Evolutionary conservation across 2,888 invertebrate species (phyloP).

Genomic region (Pollenia griseotomentosa): DNA sequence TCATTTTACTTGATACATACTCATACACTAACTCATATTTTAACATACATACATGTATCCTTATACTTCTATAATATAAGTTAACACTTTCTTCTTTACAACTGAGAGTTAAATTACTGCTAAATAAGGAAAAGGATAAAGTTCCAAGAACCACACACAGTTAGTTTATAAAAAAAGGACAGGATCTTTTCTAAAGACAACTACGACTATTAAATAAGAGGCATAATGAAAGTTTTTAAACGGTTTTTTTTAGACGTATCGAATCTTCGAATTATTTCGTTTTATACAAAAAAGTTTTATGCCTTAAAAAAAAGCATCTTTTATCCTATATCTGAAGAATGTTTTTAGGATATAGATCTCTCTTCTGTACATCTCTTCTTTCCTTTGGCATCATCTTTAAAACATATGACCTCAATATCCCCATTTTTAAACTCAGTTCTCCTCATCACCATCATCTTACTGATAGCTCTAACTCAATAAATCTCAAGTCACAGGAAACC

Average conservation of each 20-base stretch:
- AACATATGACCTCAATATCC: too few species aligned
- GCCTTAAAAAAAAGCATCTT: too few species aligned
- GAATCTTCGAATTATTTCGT: too few species aligned
- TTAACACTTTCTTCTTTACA: slow-evolving; percentile 13
- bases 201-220: too few species aligned
- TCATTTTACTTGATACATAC: not conserved
- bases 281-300: too few species aligned
- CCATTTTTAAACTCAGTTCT: not conserved
- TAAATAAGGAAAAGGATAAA: slow-evolving; percentile 31
- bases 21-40: not conserved
- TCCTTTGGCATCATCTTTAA: too few species aligned
- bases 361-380: too few species aligned
- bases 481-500: not conserved
- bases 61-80: slow-evolving; percentile 10
- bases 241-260: too few species aligned
- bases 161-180: not conserved
- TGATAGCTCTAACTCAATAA: slow-evolving; percentile 20
- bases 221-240: too few species aligned
- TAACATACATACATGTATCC: not conserved
- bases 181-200: too few species aligned
- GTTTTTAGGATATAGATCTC: too few species aligned
- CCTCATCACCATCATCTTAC: not conserved
- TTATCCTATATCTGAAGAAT: too few species aligned
- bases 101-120: slow-evolving; percentile 38
- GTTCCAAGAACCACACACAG: not conserved